Evolutionary conservation across 2,797 vertebrate genomes (phyloP), one percentile per base, ranked within the genome.

Genomic region (Synaphobranchus kaupii): DNA sequence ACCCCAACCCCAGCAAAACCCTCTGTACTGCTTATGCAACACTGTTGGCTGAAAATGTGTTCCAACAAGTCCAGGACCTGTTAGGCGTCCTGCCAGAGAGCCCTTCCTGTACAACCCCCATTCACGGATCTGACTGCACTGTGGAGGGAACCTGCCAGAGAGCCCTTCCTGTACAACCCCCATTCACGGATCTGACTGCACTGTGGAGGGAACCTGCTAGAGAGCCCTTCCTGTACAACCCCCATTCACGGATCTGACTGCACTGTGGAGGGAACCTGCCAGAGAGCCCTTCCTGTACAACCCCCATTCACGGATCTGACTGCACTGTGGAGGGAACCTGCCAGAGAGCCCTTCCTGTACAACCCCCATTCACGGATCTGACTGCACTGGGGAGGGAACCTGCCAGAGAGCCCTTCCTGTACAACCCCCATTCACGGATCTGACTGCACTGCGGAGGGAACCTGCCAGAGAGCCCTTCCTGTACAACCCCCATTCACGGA

Each of bases 21-120:
- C 85, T 48, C 84, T 85, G 85, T 0, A 17, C 89, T 28, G 15
- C 39, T 94, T 94, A 92, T 47, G 63, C 91, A 95, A 95, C 88
- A 91, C 89, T 15, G 68, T 91, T 88, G 91, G 88, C 89, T 91
- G 87, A 83, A 94, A 94, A 95, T 94, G 90, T 94, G 94, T 94
- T 92, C 86, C 84, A 91, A 92, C 93, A 94, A 93, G 94, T 92
- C 90, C 91, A 91, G 86, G 90, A 92, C 88, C 86, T 90, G 90
- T 91, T 91, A 90, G 73, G 82, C 85, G 71, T 80, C n/a, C 47
- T 34, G 44, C 86, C 84, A 89, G 85, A 88, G 91, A 66, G 31
- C n/a, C 86, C 22, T 50, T 76, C 87, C 31, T 83, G 91, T 56
- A 88, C 86, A 81, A 71, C 88, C 88, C 73, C 31, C 52, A 85